These are phyloP conservation scores for Uromys caudimaculatus DNA, from an alignment of 2,797 vertebrate species.

Conservation along the genomic window DNA sequence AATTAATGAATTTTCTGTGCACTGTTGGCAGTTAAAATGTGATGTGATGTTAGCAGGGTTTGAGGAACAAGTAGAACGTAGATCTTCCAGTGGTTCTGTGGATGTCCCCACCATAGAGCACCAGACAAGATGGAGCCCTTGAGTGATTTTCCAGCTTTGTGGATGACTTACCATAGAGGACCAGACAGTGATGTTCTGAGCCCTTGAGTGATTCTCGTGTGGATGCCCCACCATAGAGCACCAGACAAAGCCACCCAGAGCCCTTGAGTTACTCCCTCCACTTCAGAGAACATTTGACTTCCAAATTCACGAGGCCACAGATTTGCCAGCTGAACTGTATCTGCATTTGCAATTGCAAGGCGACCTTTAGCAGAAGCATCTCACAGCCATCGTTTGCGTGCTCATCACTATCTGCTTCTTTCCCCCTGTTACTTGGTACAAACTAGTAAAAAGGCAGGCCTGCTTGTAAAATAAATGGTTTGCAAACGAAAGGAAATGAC, in stretches of 20 bases:
- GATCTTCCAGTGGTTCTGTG: accelerated
- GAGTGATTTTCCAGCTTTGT: no score
- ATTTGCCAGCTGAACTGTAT: background rate
- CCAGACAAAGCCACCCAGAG: accelerated
- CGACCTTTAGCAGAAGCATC: background rate
- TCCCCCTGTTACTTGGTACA: background rate
- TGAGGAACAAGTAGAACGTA: background rate
- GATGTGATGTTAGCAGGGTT: background rate
- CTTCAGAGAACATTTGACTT: background rate
- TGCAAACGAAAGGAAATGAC: slow-evolving; percentile 81
- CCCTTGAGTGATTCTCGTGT: no score
- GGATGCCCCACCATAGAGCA: accelerated
- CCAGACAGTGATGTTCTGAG: no score
- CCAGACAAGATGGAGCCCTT: accelerated
- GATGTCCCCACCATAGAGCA: accelerated
- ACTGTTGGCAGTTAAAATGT: background rate
- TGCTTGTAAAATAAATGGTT: slow-evolving; percentile 72
- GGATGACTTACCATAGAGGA: no score
- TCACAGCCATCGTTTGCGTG: background rate
- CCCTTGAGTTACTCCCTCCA: background rate
- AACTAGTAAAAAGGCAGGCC: background rate
- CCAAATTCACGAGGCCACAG: background rate
- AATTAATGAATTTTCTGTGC: background rate
- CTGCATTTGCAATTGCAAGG: background rate
- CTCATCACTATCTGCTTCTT: background rate